Conservation (phyloP, 2,888 invertebrate genomes). For the Cephonodes hylas region DNA sequence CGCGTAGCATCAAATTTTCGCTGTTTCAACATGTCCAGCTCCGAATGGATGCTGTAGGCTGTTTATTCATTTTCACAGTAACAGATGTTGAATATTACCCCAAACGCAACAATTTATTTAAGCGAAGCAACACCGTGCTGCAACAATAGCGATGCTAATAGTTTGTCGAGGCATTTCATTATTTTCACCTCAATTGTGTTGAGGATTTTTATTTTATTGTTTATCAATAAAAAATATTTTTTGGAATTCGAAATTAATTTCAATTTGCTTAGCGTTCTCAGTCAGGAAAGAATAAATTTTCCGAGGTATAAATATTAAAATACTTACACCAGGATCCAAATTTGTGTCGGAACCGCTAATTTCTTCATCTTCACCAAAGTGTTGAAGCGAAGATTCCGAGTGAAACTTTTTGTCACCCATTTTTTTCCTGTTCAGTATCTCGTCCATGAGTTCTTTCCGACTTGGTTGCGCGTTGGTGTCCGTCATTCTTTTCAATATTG, state of each 20-base stretch:
- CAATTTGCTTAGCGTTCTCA: too few relatives aligned
- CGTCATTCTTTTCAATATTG: slow-evolving; percentile 41
- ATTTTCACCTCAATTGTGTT: neutral
- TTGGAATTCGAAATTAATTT: too few relatives aligned
- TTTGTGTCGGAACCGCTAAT: slow-evolving; percentile 25
- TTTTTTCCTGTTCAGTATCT: slow-evolving; percentile 56
- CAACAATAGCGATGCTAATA: neutral
- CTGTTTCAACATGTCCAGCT: neutral
- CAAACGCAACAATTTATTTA: neutral
- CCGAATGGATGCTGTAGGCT: neutral
- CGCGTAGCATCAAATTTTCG: neutral
- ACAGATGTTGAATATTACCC: neutral
- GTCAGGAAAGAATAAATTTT: too few relatives aligned
- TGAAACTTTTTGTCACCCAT: slow-evolving; percentile 69
- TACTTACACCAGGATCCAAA: slow-evolving; percentile 64
- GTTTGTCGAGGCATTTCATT: neutral
- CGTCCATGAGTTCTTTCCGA: slow-evolving; percentile 52
- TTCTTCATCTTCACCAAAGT: slow-evolving; percentile 56
- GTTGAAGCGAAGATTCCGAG: slow-evolving; percentile 68
- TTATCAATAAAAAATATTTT: neutral
- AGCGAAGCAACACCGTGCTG: neutral
- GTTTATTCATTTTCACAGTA: neutral
- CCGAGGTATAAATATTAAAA: too few relatives aligned
- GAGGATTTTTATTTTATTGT: neutral
- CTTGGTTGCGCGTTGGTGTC: slow-evolving; percentile 34